phyloP scores from a whole-genome alignment of 2,113 vertebrate genomes.

The Perognathus longimembris region DNA sequence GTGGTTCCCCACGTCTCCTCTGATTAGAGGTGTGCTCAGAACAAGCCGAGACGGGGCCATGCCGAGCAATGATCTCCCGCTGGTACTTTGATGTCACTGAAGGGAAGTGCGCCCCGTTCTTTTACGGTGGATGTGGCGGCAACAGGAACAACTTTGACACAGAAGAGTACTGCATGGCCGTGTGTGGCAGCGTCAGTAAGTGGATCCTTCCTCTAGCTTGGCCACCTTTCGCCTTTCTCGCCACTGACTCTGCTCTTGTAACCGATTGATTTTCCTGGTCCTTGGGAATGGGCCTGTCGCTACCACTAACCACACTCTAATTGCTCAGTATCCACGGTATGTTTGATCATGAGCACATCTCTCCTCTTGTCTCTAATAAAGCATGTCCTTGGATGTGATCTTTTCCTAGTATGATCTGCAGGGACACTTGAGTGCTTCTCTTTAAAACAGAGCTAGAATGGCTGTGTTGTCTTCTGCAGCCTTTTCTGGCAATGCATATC shows the following conservation, averaged over 20 bases:
- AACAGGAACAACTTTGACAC: slow-evolving; percentile 99
- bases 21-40: slow-evolving; percentile 98
- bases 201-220: slow-evolving; percentile 85
- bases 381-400: slow-evolving; percentile 72
- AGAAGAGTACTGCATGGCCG: slow-evolving; percentile 98
- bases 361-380: slow-evolving; percentile 73
- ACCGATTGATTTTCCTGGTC: slow-evolving; percentile 65
- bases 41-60: slow-evolving; percentile 96
- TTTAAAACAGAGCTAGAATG: slow-evolving; percentile 12
- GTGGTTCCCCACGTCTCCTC: slow-evolving; percentile 89
- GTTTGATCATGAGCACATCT: slow-evolving; percentile 46
- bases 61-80: slow-evolving; percentile 97
- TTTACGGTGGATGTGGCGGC: slow-evolving; percentile 99
- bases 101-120: slow-evolving; percentile 95
- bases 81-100: slow-evolving; percentile 97
- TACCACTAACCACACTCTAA: slow-evolving; percentile 84
- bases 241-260: slow-evolving; percentile 74
- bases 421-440: slow-evolving; percentile 37
- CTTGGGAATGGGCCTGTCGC: slow-evolving; percentile 73
- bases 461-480: slow-evolving; percentile 49
- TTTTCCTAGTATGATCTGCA: slow-evolving; percentile 18
- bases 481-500: slow-evolving; percentile 36
- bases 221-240: slow-evolving; percentile 75
- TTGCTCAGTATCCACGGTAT: slow-evolving; percentile 62
- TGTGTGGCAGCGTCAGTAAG: slow-evolving; percentile 99